These are phyloP conservation scores for Lamellibrachia columna DNA, from an alignment of 2,888 invertebrate genomes.

Conservation along the genomic window DNA sequence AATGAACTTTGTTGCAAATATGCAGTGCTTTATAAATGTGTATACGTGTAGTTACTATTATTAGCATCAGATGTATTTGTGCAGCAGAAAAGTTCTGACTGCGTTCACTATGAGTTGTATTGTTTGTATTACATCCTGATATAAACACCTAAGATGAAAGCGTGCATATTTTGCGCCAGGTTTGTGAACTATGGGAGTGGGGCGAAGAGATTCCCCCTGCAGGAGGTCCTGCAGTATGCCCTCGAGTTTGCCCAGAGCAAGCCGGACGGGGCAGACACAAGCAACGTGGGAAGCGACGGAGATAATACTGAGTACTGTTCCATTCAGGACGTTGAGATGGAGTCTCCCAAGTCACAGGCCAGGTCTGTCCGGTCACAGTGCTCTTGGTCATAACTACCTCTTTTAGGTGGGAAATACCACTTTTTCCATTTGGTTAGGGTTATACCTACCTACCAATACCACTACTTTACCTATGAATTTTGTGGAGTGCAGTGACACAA, in stretches of 20 bases:
- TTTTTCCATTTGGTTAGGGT: too few species aligned
- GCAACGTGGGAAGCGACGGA: not conserved
- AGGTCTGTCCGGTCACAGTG: constrained; percentile 31
- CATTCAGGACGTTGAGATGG: constrained; percentile 62
- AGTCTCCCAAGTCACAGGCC: constrained; percentile 56
- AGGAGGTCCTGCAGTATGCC: constrained; percentile 65
- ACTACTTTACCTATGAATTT: too few species aligned
- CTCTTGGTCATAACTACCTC: not conserved
- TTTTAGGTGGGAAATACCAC: not conserved
- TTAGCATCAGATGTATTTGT: too few species aligned
- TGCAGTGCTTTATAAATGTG: too few species aligned
- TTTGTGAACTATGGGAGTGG: constrained; percentile 65
- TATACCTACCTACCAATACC: too few species aligned
- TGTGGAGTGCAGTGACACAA: too few species aligned
- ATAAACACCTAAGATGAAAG: not conserved
- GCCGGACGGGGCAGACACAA: constrained; percentile 27
- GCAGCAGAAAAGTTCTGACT: too few species aligned
- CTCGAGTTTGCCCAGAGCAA: constrained; percentile 66
- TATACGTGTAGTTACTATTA: too few species aligned
- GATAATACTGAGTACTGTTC: constrained; percentile 24
- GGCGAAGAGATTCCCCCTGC: constrained; percentile 64
- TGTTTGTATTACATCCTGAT: too few species aligned
- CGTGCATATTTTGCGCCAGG: constrained; percentile 46
- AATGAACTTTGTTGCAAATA: too few species aligned
- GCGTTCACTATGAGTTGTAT: too few species aligned